Base-by-base conservation (phyloP, 2,888 invertebrate genomes). In the Scelioninae gen. 1 region DNA sequence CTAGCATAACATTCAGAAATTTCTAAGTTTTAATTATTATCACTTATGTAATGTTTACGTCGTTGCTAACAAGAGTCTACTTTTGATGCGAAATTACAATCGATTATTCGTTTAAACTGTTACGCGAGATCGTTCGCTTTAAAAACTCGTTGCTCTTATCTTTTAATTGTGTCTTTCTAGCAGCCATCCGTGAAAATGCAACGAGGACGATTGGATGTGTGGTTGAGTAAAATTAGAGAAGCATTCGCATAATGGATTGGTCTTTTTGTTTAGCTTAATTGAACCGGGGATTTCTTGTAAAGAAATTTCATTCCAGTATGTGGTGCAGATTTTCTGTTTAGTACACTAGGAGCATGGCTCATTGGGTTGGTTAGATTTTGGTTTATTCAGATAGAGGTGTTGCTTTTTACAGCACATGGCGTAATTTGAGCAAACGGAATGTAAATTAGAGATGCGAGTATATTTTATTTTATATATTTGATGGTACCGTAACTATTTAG, bases 21-120 rank as follows among this genome's bases (percentile, higher is more conserved):
- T 75, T 75, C 74, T 56, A 38, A 55, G 63, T 47, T 55, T 55
- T 63, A 56, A 75, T 65, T 63, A 75, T 65, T 65, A 65, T 75
- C 65, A 75, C 65, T 65, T 75, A 65, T 65, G 55, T 55, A 56
- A 63, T 43, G 62, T 74, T 53, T 63, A 31, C 45, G 13, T 32
- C 9, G 43, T 55, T 40, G 34, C 47, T 74, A 43, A 43, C 43
- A 53, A 51, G 16, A 34, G 13, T 71, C 58, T 15, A 38, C 49
- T 11, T 1, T 23, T 23, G 56, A 53, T 13, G 23, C 55, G 63
- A 29, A 74, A 74, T 34, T 55, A 65, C 65, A 47, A 74, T 74
- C 45, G 40, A 63, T 45, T 38, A 38, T 55, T 65, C 45, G 56
- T 63, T 74, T 74, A 74, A 63, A 47, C 74, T 47, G 32, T 53